Conservation (phyloP, 2,113 vertebrate species). For the Excalfactoria chinensis region DNA sequence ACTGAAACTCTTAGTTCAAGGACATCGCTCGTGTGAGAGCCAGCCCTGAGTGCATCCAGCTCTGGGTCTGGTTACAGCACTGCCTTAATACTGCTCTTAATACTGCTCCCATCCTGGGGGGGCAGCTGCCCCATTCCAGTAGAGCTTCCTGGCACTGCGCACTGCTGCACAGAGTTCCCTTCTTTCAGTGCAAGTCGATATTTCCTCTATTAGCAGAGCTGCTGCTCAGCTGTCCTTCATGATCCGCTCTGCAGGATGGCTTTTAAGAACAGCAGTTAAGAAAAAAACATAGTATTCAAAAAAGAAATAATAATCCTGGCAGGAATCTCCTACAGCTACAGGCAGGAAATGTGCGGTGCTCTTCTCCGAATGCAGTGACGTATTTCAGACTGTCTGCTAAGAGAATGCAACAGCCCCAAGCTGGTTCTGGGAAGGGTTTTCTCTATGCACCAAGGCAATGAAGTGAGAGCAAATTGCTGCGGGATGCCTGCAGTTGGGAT, state of each 20-base stretch:
- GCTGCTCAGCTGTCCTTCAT: background rate
- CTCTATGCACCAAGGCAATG: fast-evolving
- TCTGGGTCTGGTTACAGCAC: no score
- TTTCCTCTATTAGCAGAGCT: no score
- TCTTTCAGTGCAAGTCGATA: background rate
- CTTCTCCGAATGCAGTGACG: background rate
- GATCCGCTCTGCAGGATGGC: background rate
- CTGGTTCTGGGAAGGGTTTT: background rate
- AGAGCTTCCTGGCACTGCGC: no score
- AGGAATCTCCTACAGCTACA: background rate
- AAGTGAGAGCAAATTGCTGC: fast-evolving
- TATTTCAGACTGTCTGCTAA: background rate
- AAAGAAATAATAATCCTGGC: background rate
- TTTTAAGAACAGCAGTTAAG: background rate
- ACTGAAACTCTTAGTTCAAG: no score
- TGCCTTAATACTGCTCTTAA: no score
- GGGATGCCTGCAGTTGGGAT: background rate
- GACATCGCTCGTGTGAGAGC: no score
- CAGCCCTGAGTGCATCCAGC: no score
- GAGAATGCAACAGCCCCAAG: background rate
- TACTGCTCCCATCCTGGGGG: no score
- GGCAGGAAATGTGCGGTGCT: background rate
- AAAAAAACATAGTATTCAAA: no score
- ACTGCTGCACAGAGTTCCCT: no score
- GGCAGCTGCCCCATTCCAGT: no score